Conservation (phyloP, 2,888 invertebrate species). For the Volucella bombylans region DNA sequence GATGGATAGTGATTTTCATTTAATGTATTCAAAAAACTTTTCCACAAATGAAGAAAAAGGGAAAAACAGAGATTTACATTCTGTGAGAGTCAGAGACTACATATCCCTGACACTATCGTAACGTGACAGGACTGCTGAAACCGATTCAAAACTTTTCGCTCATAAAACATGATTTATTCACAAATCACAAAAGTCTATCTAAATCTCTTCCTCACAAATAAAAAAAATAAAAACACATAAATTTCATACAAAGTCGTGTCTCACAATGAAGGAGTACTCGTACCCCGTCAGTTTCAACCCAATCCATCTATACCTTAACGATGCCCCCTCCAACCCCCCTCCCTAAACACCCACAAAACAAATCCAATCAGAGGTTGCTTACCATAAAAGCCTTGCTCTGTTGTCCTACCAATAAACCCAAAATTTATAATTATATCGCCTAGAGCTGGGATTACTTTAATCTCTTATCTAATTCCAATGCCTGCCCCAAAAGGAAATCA, state of each 20-base stretch:
- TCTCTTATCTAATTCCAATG: conserved; percentile 45
- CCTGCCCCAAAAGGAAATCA: background rate
- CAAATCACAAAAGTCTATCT: conserved; percentile 32
- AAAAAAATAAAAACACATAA: conserved; percentile 34
- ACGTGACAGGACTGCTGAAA: conserved; percentile 53
- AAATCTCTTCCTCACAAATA: background rate
- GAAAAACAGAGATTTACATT: conserved; percentile 21
- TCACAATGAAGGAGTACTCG: background rate
- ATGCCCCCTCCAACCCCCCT: background rate
- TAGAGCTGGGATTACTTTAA: conserved; percentile 54
- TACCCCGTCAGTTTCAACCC: background rate
- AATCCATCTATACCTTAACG: background rate
- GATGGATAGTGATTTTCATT: background rate
- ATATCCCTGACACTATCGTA: conserved; percentile 56
- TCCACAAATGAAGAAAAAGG: background rate
- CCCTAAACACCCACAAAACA: background rate
- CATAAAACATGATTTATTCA: conserved; percentile 64
- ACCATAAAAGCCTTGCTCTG: conserved; percentile 21
- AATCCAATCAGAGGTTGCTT: background rate
- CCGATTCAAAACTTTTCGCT: conserved; percentile 46
- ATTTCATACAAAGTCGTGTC: conserved; percentile 2
- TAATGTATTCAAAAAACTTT: conserved; percentile 51
- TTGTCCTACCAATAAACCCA: conserved; percentile 37
- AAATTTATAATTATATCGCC: conserved; percentile 59
- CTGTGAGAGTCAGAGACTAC: conserved; percentile 8